A percentile compares a stretch with the other conserved stretches of the same genome.
Conservation (phyloP, 2,888 invertebrate genomes). For the Cartodere bifasciata region DNA sequence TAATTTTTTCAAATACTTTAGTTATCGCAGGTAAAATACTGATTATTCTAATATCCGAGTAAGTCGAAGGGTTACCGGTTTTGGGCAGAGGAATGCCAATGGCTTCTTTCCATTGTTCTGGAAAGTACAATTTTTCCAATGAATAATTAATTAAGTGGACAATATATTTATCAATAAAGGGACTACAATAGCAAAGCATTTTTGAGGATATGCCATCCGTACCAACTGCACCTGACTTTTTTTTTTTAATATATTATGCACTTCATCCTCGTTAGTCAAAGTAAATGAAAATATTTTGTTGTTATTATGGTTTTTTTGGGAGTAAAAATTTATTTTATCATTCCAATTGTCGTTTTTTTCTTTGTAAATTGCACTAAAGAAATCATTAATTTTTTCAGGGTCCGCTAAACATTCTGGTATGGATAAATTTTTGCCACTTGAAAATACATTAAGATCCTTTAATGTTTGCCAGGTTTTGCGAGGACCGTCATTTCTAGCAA, state of each 20-base stretch:
- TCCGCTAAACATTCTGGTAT: not conserved
- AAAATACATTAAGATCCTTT: too few relatives aligned
- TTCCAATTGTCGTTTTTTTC: not conserved
- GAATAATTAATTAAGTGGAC: conserved; percentile 1
- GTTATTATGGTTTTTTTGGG: not conserved
- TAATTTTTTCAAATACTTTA: conserved; percentile 3
- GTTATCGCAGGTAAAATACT: conserved; percentile 6
- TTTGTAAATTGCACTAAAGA: not conserved
- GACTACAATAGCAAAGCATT: conserved; percentile 5
- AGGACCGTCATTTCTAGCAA: too few relatives aligned
- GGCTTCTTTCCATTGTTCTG: conserved; percentile 5
- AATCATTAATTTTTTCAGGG: not conserved
- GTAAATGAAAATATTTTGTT: not conserved
- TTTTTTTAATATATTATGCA: not conserved
- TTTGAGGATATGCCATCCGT: conserved; percentile 1
- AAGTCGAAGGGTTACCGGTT: conserved; percentile 2
- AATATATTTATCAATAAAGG: conserved; percentile 2
- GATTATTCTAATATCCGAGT: conserved; percentile 1
- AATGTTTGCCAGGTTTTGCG: too few relatives aligned
- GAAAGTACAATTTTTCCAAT: conserved; percentile 3
- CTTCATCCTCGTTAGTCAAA: not conserved
- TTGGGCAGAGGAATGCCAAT: conserved; percentile 4
- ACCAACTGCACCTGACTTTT: conserved; percentile 1
- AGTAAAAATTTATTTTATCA: conserved; percentile 2
- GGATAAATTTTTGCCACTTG: too few relatives aligned